Percentiles rank a stretch among this genome's conserved stretches.
These are phyloP conservation scores for Microcebus tavaratra DNA, from an alignment of 2,113 vertebrate genomes.

Conservation along the genomic window DNA sequence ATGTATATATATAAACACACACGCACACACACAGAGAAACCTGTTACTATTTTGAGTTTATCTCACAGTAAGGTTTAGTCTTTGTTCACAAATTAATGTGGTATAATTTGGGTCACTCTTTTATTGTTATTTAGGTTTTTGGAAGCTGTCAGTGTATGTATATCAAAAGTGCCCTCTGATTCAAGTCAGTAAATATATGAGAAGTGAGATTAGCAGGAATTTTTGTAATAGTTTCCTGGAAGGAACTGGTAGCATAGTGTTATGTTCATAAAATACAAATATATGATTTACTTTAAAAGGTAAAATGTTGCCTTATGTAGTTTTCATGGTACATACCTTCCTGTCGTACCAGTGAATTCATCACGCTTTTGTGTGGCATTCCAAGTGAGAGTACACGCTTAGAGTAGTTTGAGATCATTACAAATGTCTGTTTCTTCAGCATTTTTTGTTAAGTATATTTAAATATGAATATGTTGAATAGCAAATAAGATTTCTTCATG, in stretches of 20 bases:
- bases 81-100: neutral
- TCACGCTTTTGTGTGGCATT: neutral
- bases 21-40: neutral
- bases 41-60: neutral
- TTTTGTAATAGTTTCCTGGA: neutral
- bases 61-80: neutral
- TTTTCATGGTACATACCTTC: neutral
- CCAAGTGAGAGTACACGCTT: neutral
- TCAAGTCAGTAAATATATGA: neutral
- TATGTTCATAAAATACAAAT: neutral
- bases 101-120: neutral
- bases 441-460: neutral
- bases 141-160: neutral
- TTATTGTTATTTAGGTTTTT: neutral
- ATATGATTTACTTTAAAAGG: constrained; percentile 9
- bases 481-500: neutral
- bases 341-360: neutral
- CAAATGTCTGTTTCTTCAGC: neutral
- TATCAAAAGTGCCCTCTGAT: neutral
- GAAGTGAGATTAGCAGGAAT: neutral
- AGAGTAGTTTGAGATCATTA: neutral
- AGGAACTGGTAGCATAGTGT: neutral
- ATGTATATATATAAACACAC: no score
- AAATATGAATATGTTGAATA: neutral
- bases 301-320: neutral